Conservation (phyloP, 2,113 vertebrate genomes). For the Cariama cristata region DNA sequence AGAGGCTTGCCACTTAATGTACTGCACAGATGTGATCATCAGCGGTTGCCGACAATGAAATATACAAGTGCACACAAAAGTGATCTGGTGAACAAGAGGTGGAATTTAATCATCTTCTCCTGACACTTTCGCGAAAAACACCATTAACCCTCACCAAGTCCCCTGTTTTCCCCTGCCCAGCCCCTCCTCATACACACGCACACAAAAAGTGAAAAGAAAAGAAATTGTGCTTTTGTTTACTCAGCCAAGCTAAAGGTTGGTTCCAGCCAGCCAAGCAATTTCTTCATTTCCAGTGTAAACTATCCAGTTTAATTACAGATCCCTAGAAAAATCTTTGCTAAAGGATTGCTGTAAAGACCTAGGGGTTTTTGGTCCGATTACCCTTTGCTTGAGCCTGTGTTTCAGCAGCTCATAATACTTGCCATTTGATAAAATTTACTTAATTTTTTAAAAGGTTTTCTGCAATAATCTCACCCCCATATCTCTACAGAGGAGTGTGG, state of each 20-base stretch:
- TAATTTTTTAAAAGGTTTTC: slow-evolving; percentile 73
- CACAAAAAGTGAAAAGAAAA: slow-evolving; percentile 73
- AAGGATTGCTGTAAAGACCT: slow-evolving; percentile 78
- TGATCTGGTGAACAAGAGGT: slow-evolving; percentile 79
- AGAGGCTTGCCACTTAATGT: slow-evolving; percentile 81
- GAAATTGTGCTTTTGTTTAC: slow-evolving; percentile 82
- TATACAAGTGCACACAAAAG: slow-evolving; percentile 80
- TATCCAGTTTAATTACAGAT: slow-evolving; percentile 85
- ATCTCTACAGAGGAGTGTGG: slow-evolving; percentile 31
- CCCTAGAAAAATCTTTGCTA: slow-evolving; percentile 80
- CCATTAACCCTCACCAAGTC: slow-evolving; percentile 80
- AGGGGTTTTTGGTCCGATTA: slow-evolving; percentile 71
- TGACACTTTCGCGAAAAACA: slow-evolving; percentile 79
- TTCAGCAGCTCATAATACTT: slow-evolving; percentile 76
- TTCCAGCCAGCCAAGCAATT: slow-evolving; percentile 81
- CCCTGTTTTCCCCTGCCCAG: slow-evolving; percentile 66
- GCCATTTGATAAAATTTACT: slow-evolving; percentile 77
- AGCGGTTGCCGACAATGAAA: slow-evolving; percentile 77
- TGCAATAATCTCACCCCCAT: slow-evolving; percentile 57
- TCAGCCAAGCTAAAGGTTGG: slow-evolving; percentile 82
- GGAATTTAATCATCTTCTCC: slow-evolving; percentile 81
- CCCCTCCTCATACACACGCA: slow-evolving; percentile 21
- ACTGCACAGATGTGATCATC: slow-evolving; percentile 80
- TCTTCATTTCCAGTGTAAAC: slow-evolving; percentile 84
- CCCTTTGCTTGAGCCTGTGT: slow-evolving; percentile 69